Conservation (phyloP, 2,113 vertebrate genomes). For the Dicentrarchus labrax region DNA sequence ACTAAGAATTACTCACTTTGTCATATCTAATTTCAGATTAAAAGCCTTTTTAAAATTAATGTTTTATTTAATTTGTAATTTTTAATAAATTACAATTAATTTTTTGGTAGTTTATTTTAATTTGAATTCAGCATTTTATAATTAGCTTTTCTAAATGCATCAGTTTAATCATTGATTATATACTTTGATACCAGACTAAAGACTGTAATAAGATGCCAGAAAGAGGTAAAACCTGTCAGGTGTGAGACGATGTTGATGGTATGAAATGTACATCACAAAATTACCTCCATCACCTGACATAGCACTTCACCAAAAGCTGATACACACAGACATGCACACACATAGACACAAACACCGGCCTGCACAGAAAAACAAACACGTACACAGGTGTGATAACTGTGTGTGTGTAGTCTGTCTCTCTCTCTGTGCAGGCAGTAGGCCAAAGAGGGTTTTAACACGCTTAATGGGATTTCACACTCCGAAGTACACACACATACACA, state of each 20-base stretch:
- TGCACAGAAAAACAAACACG: constrained; percentile 40
- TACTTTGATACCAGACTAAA: not conserved
- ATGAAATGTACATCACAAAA: constrained; percentile 39
- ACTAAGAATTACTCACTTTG: too few relatives aligned
- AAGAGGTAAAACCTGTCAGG: constrained; percentile 9
- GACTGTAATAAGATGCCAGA: not conserved
- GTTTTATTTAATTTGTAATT: too few relatives aligned
- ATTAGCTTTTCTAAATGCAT: not conserved
- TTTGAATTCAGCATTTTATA: not conserved
- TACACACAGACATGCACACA: constrained; percentile 1
- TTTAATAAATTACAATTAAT: not conserved
- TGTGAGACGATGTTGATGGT: constrained; percentile 11
- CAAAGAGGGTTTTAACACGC: constrained; percentile 76
- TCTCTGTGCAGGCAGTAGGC: constrained; percentile 66
- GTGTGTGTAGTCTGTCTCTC: constrained; percentile 2
- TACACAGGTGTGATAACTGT: constrained; percentile 53
- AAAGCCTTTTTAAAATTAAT: not conserved
- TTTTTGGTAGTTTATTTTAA: not conserved
- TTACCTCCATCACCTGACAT: not conserved
- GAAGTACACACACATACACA: constrained; percentile 61
- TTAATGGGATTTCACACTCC: constrained; percentile 80
- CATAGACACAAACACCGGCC: constrained; percentile 1
- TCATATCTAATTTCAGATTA: not conserved
- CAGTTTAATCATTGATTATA: not conserved
- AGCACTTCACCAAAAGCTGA: constrained; percentile 31